Evolutionary conservation across 2,113 vertebrate species (phyloP).

Genomic region (Ovibos moschatus): DNA sequence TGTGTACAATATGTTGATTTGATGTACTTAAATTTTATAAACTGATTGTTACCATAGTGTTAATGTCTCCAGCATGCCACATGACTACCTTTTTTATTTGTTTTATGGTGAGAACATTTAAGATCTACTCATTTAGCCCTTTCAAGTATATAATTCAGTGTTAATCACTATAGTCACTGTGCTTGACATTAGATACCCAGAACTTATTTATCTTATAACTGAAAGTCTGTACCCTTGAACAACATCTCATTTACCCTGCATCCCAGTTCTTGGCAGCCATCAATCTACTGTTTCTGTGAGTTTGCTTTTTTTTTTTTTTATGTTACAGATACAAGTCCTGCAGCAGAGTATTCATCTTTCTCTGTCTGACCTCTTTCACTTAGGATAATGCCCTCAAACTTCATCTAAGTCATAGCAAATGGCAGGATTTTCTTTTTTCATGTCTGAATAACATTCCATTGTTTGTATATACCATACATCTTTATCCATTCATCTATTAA

Average conservation of each 20-base stretch:
- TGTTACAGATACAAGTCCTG: background rate
- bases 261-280: background rate
- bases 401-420: background rate
- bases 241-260: background rate
- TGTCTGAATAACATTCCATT: background rate
- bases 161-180: background rate
- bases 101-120: background rate
- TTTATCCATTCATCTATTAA: background rate
- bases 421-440: background rate
- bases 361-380: background rate
- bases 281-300: background rate
- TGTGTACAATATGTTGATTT: background rate
- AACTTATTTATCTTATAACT: background rate
- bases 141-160: background rate
- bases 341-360: background rate
- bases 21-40: background rate
- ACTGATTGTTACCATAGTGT: background rate
- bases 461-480: background rate
- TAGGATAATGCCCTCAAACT: background rate
- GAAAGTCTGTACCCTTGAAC: background rate
- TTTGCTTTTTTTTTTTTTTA: background rate
- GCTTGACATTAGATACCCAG: background rate
- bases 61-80: background rate
- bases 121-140: background rate
- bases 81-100: background rate